Conservation (phyloP, 2,888 invertebrate species). For the Malthinus flaveolus region DNA sequence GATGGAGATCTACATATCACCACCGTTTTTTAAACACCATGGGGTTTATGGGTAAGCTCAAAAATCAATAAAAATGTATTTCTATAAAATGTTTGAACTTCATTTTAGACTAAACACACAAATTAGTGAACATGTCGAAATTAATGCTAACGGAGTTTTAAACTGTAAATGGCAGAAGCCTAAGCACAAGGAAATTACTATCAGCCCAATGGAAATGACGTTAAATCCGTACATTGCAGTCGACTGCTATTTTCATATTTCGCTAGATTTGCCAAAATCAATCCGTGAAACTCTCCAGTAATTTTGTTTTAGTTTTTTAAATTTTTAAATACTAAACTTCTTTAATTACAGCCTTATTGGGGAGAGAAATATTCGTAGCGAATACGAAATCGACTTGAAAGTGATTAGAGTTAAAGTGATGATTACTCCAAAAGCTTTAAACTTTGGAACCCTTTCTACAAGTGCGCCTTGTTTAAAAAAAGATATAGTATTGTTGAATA, state of each 20-base stretch:
- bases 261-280: not conserved
- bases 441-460: constrained; percentile 41
- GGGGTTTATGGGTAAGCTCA: no score
- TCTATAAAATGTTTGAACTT: no score
- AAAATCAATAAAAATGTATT: no score
- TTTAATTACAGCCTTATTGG: no score
- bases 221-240: constrained; percentile 6
- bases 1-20: constrained; percentile 11
- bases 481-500: constrained; percentile 38
- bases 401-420: not conserved
- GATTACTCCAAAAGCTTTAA: constrained; percentile 20
- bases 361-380: not conserved
- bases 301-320: not conserved
- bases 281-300: constrained; percentile 1
- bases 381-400: not conserved
- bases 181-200: not conserved
- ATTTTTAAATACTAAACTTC: no score
- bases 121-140: constrained; percentile 15
- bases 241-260: not conserved
- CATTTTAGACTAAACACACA: not conserved
- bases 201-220: constrained; percentile 20
- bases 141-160: constrained; percentile 17
- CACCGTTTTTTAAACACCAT: no score
- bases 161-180: constrained; percentile 24
- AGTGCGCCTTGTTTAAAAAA: constrained; percentile 33